Percentiles rank a stretch among this genome's conserved stretches.
phyloP scores from a whole-genome alignment of 1,140 invertebrate species.

The Cydia splendana region DNA sequence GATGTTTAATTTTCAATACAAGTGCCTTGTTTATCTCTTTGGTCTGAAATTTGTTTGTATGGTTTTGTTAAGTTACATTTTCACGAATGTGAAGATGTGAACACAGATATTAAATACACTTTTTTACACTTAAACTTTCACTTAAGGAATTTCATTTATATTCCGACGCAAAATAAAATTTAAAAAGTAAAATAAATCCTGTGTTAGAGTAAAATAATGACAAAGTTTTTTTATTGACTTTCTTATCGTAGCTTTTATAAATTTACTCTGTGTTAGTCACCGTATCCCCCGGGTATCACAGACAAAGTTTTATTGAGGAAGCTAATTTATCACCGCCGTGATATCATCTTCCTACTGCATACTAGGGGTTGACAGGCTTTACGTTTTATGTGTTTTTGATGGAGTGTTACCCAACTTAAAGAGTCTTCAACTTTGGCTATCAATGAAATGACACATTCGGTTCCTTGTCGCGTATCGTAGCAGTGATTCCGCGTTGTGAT shows the following conservation, averaged over 20 bases:
- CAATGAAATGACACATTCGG: neutral
- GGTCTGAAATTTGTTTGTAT: neutral
- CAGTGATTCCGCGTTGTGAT: neutral
- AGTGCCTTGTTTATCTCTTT: no score
- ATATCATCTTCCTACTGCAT: slow-evolving; percentile 54
- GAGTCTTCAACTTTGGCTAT: neutral
- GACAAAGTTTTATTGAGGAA: slow-evolving; percentile 47
- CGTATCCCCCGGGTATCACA: slow-evolving; percentile 31
- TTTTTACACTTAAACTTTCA: no score
- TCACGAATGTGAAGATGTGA: no score
- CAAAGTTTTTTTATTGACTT: neutral
- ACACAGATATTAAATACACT: no score
- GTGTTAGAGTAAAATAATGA: neutral
- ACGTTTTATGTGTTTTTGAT: slow-evolving; percentile 43
- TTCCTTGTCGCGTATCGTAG: neutral
- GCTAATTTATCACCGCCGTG: slow-evolving; percentile 54
- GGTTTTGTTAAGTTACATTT: no score
- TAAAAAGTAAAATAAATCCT: neutral
- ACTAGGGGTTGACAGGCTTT: slow-evolving; percentile 38
- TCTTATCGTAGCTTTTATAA: neutral
- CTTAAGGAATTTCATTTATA: no score
- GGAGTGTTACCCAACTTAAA: slow-evolving; percentile 34
- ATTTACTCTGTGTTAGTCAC: slow-evolving; percentile 19
- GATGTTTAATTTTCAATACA: neutral
- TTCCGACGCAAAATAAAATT: neutral